Base-by-base conservation (phyloP, 2,888 invertebrate genomes). In the Acanthopleura granulata region DNA sequence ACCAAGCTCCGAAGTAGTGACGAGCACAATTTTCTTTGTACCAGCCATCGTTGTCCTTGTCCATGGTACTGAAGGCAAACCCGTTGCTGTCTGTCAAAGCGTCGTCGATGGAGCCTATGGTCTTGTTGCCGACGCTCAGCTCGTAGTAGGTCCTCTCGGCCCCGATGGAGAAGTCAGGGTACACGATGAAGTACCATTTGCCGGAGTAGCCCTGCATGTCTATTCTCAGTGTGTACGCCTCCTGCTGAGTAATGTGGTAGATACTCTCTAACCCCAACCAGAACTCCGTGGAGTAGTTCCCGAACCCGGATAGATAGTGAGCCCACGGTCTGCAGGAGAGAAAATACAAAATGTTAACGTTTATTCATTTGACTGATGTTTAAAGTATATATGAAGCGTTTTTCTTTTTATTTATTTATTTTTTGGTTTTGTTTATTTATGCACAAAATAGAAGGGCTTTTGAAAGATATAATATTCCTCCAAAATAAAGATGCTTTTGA, bases 211-310 rank as follows among this genome's bases (percentile, higher is more conserved):
- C 79, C 49, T 79, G 77, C 29, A 76, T 62, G 74, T 80, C 82
- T 4, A 79, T 72, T 40, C 78, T 57, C 9, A 82, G 73, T 27
- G 79, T 77, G 70, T 82, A 81, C 27, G 72, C 57, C 4, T 77
- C 74, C 74, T 78, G 77, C 6, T 49, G 70, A 0, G 96, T 96
- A 30, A 97, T 90, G 71, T 92, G 92, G 88, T 96, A 94, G 83
- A 97, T 93, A 27, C 94, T 93, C 79, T 95, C 94, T 82, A 96
- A 95, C 0, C 97, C 97, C 49, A 96, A 92, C 96, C 96, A 97
- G 88, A 94, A 95, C 88, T 96, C 96, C 0, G 94, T 94, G 16
- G 84, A 79, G 86, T 90, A 87, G 18, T 94, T 92, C 0, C 96
- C 96, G 86, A 96, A 96, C 22, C 95, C 95, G 11, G 92, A 92